These are phyloP conservation scores for Dinocampus coccinellae DNA, from an alignment of 2,888 invertebrate genomes.

Conservation along the genomic window DNA sequence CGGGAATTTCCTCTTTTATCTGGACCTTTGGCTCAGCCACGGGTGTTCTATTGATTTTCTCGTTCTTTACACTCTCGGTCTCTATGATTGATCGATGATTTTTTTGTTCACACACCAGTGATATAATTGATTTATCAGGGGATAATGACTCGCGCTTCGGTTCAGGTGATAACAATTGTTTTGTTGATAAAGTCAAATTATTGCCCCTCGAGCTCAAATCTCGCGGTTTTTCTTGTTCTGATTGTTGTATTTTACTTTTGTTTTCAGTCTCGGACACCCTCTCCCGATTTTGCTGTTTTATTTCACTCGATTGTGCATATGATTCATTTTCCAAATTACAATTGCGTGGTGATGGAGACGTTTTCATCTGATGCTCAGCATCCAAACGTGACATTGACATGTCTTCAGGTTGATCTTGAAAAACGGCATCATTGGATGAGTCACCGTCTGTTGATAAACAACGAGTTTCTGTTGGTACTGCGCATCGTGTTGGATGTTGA, in stretches of 20 bases:
- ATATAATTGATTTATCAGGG: conserved; percentile 23
- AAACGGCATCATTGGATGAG: conserved; percentile 73
- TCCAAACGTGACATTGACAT: conserved; percentile 68
- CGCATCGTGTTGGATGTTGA: conserved; percentile 87
- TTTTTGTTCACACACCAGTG: conserved; percentile 6
- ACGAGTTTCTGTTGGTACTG: conserved; percentile 72
- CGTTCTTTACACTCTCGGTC: conserved; percentile 25
- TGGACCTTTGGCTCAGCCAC: conserved; percentile 49
- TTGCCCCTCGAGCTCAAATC: conserved; percentile 65
- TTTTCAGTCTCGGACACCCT: conserved; percentile 33
- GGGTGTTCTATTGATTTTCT: conserved; percentile 26
- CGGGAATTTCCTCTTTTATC: conserved; percentile 41
- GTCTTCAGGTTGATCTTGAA: conserved; percentile 68
- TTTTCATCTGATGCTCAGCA: conserved; percentile 58
- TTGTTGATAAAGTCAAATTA: conserved; percentile 57
- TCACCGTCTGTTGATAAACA: conserved; percentile 76
- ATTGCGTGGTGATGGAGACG: conserved; percentile 53
- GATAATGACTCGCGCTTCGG: conserved; percentile 39
- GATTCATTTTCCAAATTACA: conserved; percentile 50
- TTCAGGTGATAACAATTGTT: conserved; percentile 41
- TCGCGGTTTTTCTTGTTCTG: conserved; percentile 62
- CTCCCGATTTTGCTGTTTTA: conserved; percentile 45
- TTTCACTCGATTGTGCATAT: conserved; percentile 54
- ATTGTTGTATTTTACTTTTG: conserved; percentile 49
- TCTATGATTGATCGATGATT: conserved; percentile 25